Evolutionary conservation across 2,888 invertebrate species (phyloP), one percentile per base, ranked within the genome.

Genomic region (Andrena marginata): DNA sequence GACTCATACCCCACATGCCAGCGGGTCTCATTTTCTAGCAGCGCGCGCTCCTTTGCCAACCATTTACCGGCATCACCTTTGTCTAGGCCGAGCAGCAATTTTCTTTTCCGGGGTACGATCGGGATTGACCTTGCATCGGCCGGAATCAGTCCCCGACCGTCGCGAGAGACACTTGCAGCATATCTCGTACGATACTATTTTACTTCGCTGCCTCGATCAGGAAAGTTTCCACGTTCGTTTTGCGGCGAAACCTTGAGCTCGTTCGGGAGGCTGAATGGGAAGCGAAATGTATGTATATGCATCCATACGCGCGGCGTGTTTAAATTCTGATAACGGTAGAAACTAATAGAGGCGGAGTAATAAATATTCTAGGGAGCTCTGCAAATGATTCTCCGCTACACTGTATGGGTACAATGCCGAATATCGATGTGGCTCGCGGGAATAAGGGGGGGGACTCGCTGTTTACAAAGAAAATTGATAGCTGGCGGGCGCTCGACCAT

Each of bases 1-100:
- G 80, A 80, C 60, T 80, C 80, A 80, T 71, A 80, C 67, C 65
- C 77, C 60, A 56, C 56, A 67, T 31, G 65, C 71, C 80, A 42
- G 60, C 23, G 65, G 65, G 60, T 8, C 78, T 67, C 65, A 48
- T 80, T 80, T 80, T 77, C 67, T 71, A 77, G 71, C 80, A 71
- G 67, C 71, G 62, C 71, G 62, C 35, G 54, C 67, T 67, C 23
- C 54, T 71, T 80, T 54, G 62, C 62, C 68, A 59, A 60, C 16
- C 48, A 20, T 63, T 65, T 70, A 64, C 35, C 54, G 26, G 10
- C 42, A 59, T 64, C 69, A 56, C 67, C 59, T 67, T 71, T 67
- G 31, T 48, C 42, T 42, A 42, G 42, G 16, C 16, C 42, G 1
- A 16, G 42, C 42, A 42, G 42, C 42, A 16, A 42, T 42, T 16